Evolutionary conservation across 2,888 invertebrate genomes (phyloP).

Genomic region (Mythimna pallens): DNA sequence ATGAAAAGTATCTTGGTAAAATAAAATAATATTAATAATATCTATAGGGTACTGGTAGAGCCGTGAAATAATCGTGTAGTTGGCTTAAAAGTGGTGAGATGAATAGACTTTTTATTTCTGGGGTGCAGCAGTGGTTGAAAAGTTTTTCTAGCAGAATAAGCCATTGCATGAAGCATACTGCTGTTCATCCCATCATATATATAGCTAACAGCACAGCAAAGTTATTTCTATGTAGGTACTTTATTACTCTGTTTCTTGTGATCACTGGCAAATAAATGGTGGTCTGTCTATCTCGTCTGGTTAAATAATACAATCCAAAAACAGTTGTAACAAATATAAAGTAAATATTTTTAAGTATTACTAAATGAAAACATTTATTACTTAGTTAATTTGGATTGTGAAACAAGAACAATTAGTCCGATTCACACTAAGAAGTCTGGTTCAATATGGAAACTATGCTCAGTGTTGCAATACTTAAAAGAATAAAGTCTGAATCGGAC

Average conservation of each 20-base stretch:
- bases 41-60: not conserved
- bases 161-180: not conserved
- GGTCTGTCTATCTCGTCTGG: too few species aligned
- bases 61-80: not conserved
- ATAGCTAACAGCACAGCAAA: not conserved
- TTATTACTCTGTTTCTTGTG: not conserved
- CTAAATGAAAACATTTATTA: too few species aligned
- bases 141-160: not conserved
- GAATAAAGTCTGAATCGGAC: conserved; percentile 55
- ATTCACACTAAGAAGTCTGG: not conserved
- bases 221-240: not conserved
- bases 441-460: conserved; percentile 17
- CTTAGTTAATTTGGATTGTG: not conserved
- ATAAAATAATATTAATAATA: too few species aligned
- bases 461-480: conserved; percentile 64
- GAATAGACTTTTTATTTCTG: not conserved
- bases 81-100: not conserved
- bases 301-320: too few species aligned
- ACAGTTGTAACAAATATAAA: too few species aligned
- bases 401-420: conserved; percentile 23
- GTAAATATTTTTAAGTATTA: too few species aligned
- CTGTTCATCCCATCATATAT: not conserved
- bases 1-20: not conserved
- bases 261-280: not conserved
- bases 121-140: not conserved